Evolutionary conservation across 1,140 invertebrate species (phyloP), one percentile per base, ranked within the genome.

Genomic region (Muscidifurax raptorellus): DNA sequence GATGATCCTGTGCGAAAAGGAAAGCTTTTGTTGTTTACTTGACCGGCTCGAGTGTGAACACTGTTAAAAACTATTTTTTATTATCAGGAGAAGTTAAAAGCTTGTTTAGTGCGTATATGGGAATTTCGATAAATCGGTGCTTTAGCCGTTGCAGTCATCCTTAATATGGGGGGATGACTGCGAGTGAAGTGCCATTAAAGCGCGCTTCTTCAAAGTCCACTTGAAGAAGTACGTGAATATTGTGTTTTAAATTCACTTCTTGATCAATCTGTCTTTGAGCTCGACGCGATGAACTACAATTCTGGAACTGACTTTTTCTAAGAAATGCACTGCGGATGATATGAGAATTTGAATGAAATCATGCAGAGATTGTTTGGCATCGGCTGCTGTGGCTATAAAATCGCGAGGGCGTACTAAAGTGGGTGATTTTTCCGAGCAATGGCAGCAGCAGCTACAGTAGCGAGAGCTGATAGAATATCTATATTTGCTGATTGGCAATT

Each of bases 401-500:
- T 32, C 32, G 32, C 22, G 22, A 10, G 52, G 52, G 52, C 52
- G 52, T 10, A 59, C 52, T 59, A 59, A 2, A 15, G 22, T 10
- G 69, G 69, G 69, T 13, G 18, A 72, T 32, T 40, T n/a, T 28
- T 7, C 25, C 27, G 22, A 25, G 27, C 27, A 40, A n/a, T n/a
- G n/a, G 36, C 36, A 40, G 36, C 59, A 9, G 22, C 15, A 59
- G 18, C 52, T 47, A 15, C 9, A 40, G 66, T 36, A 74, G 15
- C n/a, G 40, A 44, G 72, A 75, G 25, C 25, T 47, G 25, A 44
- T 44, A 28, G 32, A 76, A 76, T 75, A 75, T 47, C 28, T 69
- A 18, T 28, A 30, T 71, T 59, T 30, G 47, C 30, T 82, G 71
- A 82, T 82, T 82, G 64, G n/a, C 64, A 83, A 66, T 84, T 84